Evolutionary conservation across 2,797 vertebrate genomes (phyloP).

Genomic region (Xenopus petersii): DNA sequence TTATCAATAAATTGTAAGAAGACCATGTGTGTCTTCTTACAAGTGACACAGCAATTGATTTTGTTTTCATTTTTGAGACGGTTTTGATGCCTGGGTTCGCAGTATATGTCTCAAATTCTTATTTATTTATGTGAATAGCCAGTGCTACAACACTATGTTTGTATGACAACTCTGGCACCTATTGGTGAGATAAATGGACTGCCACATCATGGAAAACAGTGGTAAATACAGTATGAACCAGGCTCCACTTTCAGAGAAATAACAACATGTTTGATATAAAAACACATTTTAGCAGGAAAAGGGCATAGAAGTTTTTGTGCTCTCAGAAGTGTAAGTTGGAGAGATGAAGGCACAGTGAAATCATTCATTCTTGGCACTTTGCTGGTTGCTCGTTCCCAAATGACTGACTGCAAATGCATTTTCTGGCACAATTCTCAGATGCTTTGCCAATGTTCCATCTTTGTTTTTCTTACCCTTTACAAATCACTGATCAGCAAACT

Average conservation of each 20-base stretch:
- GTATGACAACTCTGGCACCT: not conserved
- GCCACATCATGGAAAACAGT: too few relatives aligned
- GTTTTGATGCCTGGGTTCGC: too few relatives aligned
- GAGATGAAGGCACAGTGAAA: constrained; percentile 42
- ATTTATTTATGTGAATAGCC: too few relatives aligned
- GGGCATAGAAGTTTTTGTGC: constrained; percentile 23
- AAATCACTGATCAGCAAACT: too few relatives aligned
- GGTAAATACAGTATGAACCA: too few relatives aligned
- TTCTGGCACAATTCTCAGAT: constrained; percentile 29
- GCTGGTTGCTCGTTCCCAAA: constrained; percentile 21
- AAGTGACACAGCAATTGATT: too few relatives aligned
- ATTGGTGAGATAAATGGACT: not conserved
- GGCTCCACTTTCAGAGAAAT: not conserved
- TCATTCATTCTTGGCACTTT: constrained; percentile 40
- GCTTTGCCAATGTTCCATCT: constrained; percentile 29
- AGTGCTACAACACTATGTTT: not conserved
- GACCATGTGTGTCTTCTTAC: too few relatives aligned
- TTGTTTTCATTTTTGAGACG: too few relatives aligned
- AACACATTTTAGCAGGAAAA: constrained; percentile 16
- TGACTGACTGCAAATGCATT: constrained; percentile 41
- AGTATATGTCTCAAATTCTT: too few relatives aligned
- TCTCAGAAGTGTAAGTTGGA: constrained; percentile 21
- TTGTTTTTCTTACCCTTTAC: constrained; percentile 5
- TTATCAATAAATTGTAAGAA: too few relatives aligned
- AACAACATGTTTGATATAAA: constrained; percentile 7